A percentile compares a stretch with the other conserved stretches of the same genome.
Evolutionary conservation across 2,888 invertebrate genomes (phyloP).

Genomic region (Aleiodes testaceus): DNA sequence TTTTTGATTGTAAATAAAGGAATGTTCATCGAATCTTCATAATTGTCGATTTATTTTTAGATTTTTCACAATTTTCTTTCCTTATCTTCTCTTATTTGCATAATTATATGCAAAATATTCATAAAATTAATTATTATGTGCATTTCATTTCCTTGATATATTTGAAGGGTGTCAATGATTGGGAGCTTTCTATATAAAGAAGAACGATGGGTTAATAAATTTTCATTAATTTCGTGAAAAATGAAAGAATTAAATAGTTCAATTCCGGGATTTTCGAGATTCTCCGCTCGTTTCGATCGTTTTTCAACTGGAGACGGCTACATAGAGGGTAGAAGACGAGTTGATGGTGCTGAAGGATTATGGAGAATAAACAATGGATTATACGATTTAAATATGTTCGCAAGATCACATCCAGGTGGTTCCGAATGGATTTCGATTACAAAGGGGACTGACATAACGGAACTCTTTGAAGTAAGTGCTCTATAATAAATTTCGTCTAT

Average conservation of each 20-base stretch:
- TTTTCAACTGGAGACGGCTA: slow-evolving; percentile 75
- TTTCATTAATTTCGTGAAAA: no score
- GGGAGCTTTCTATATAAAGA: no score
- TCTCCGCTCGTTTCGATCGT: slow-evolving; percentile 71
- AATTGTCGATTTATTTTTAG: no score
- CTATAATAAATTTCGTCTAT: background rate
- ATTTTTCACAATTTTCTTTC: no score
- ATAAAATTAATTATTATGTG: no score
- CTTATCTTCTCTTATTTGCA: no score
- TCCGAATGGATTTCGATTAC: slow-evolving; percentile 82
- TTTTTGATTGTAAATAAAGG: no score
- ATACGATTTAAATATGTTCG: slow-evolving; percentile 89
- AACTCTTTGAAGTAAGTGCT: slow-evolving; percentile 79
- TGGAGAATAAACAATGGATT: slow-evolving; percentile 86
- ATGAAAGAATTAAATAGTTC: slow-evolving; percentile 68
- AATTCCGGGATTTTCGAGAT: slow-evolving; percentile 74
- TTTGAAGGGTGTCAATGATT: no score
- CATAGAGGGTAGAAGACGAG: slow-evolving; percentile 78
- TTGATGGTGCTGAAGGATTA: slow-evolving; percentile 84
- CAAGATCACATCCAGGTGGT: slow-evolving; percentile 90
- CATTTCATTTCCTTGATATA: no score
- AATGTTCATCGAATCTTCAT: no score
- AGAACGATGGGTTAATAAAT: no score
- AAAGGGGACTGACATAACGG: slow-evolving; percentile 87
- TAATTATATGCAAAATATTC: no score